Conservation (phyloP, 2,113 vertebrate species). For the Elephantulus edwardii region DNA sequence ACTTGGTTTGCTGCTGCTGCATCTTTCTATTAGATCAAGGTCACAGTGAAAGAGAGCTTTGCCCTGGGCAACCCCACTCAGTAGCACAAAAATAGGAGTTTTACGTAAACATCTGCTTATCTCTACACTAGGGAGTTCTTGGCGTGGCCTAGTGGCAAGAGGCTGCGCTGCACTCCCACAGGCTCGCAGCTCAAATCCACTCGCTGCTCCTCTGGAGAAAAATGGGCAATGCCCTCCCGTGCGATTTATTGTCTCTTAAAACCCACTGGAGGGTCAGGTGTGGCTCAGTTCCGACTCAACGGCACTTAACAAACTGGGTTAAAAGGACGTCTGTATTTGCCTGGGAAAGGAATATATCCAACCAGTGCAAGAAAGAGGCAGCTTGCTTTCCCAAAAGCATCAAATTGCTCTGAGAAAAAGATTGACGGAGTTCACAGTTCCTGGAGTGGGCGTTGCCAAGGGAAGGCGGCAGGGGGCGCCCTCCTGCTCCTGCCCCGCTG, state of each 20-base stretch:
- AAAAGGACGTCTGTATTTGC: not conserved
- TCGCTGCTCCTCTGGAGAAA: too few species aligned
- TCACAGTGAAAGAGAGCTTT: not conserved
- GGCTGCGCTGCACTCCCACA: too few species aligned
- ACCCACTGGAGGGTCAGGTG: too few species aligned
- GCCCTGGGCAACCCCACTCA: not conserved
- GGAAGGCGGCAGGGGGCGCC: slow-evolving; percentile 43
- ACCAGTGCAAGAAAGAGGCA: not conserved
- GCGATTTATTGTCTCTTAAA: too few species aligned
- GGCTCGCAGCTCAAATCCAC: too few species aligned
- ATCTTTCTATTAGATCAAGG: not conserved
- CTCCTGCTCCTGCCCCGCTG: not conserved
- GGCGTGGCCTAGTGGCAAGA: too few species aligned
- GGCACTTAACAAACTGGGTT: too few species aligned
- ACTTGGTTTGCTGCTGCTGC: not conserved
- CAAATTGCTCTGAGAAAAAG: not conserved
- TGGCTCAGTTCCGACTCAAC: too few species aligned
- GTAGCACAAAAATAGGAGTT: not conserved
- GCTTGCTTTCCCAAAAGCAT: not conserved
- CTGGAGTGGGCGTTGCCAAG: not conserved
- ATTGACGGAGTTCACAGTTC: not conserved
- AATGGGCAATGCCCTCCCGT: too few species aligned
- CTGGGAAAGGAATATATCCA: not conserved
- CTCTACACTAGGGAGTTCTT: too few species aligned
- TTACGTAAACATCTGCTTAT: not conserved